A percentile compares a stretch with the other conserved stretches of the same genome.
Evolutionary conservation across 2,888 invertebrate genomes (phyloP).

Genomic region (Cephus nigrinus): DNA sequence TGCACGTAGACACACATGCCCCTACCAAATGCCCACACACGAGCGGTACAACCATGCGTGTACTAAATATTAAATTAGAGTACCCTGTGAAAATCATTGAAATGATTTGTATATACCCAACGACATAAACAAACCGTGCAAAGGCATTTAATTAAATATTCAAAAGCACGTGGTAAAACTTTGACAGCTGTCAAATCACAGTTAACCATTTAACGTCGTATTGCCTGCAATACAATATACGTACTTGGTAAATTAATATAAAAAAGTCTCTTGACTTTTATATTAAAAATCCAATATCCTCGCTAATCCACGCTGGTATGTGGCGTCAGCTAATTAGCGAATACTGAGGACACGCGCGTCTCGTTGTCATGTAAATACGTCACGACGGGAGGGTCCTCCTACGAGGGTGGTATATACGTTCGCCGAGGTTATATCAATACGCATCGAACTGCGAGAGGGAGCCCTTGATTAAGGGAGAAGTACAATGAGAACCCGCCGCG

Average conservation of each 20-base stretch:
- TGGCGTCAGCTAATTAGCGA: conserved; percentile 58
- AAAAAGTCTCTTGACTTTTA: conserved; percentile 24
- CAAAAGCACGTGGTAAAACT: no score
- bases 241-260: no score
- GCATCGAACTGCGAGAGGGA: conserved; percentile 49
- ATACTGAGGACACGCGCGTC: conserved; percentile 42
- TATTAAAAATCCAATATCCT: conserved; percentile 64
- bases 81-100: no score
- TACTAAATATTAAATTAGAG: conserved; percentile 14
- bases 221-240: no score
- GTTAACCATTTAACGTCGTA: no score
- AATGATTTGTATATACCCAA: no score
- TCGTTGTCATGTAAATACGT: conserved; percentile 60
- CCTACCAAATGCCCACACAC: no score
- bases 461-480: conserved; percentile 54
- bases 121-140: no score
- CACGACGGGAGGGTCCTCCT: conserved; percentile 34
- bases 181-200: no score
- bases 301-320: conserved; percentile 57
- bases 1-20: no score
- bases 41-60: not conserved
- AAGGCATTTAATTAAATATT: no score
- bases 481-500: conserved; percentile 45
- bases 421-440: conserved; percentile 53
- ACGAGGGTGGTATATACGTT: conserved; percentile 16